A percentile compares a stretch with the other conserved stretches of the same genome.
phyloP scores from a whole-genome alignment of 1,140 invertebrate genomes.

The Spodoptera frugiperda region DNA sequence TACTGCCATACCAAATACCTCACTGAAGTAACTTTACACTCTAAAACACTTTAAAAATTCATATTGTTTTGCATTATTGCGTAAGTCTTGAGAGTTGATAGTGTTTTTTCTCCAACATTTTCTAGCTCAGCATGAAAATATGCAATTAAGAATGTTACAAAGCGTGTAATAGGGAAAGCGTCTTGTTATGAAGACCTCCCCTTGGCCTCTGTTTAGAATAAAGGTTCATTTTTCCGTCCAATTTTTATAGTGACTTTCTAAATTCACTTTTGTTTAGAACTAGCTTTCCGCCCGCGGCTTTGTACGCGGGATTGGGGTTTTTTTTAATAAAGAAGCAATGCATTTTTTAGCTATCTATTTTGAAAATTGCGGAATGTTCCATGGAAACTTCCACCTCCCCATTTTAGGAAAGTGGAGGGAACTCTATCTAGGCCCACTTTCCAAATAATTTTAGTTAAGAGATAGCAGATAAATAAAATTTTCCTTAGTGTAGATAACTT shows the following conservation, averaged over 20 bases:
- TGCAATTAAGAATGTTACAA: conserved; percentile 31
- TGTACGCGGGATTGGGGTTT: too few relatives aligned
- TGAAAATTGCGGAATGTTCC: too few relatives aligned
- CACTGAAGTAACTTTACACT: conserved; percentile 2
- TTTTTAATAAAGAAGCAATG: too few relatives aligned
- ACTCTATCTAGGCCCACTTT: too few relatives aligned
- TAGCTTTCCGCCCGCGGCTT: too few relatives aligned
- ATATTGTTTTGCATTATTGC: conserved; percentile 35
- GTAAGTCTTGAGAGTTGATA: conserved; percentile 14
- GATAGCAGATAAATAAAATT: too few relatives aligned
- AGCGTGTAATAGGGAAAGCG: conserved; percentile 33
- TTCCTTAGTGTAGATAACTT: too few relatives aligned
- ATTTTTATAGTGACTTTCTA: neutral
- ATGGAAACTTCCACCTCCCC: too few relatives aligned
- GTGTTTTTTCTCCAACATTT: conserved; percentile 21
- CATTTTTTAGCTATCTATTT: too few relatives aligned
- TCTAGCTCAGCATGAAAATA: conserved; percentile 30
- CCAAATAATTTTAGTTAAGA: too few relatives aligned
- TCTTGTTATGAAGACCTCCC: conserved; percentile 21
- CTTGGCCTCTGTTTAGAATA: conserved; percentile 20
- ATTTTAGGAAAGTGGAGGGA: too few relatives aligned
- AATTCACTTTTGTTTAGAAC: neutral
- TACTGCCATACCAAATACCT: neutral
- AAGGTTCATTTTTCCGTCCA: conserved; percentile 8
- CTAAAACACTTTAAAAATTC: conserved; percentile 25